phyloP scores from a whole-genome alignment of 1,140 invertebrate species.

The Gonatopus flavifemur region DNA sequence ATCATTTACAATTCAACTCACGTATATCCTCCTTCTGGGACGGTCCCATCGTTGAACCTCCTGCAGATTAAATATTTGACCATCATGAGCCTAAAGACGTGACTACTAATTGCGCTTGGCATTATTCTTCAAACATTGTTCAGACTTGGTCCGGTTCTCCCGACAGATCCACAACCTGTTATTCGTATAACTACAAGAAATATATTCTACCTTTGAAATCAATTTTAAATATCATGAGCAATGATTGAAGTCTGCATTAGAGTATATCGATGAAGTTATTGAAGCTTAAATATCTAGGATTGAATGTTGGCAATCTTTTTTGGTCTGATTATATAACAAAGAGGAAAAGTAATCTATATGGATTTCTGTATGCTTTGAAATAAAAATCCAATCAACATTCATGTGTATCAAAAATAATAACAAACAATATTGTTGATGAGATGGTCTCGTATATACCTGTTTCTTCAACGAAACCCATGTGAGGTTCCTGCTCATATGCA shows the following conservation, averaged over 20 bases:
- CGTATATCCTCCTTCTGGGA: slow-evolving; percentile 76
- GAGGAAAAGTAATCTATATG: too few species aligned
- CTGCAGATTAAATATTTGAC: slow-evolving; percentile 43
- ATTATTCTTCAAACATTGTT: slow-evolving; percentile 71
- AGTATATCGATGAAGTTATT: not conserved
- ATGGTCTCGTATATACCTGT: slow-evolving; percentile 36
- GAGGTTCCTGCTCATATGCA: slow-evolving; percentile 36
- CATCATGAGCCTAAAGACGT: slow-evolving; percentile 43
- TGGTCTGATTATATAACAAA: too few species aligned
- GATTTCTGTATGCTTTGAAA: not conserved
- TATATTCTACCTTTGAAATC: not conserved
- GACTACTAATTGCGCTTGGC: slow-evolving; percentile 63
- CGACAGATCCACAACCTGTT: slow-evolving; percentile 72
- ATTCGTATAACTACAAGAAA: slow-evolving; percentile 57
- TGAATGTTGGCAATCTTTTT: too few species aligned
- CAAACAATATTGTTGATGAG: too few species aligned
- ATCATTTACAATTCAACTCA: slow-evolving; percentile 54
- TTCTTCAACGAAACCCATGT: slow-evolving; percentile 48
- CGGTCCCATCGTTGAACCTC: slow-evolving; percentile 83
- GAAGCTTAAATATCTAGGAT: too few species aligned
- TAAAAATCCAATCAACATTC: not conserved
- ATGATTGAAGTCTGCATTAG: not conserved
- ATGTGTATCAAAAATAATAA: too few species aligned
- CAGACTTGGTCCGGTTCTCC: slow-evolving; percentile 71
- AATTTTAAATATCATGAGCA: not conserved